Conservation (phyloP, 2,797 vertebrate genomes). For the Lindbergichthys nudifrons region DNA sequence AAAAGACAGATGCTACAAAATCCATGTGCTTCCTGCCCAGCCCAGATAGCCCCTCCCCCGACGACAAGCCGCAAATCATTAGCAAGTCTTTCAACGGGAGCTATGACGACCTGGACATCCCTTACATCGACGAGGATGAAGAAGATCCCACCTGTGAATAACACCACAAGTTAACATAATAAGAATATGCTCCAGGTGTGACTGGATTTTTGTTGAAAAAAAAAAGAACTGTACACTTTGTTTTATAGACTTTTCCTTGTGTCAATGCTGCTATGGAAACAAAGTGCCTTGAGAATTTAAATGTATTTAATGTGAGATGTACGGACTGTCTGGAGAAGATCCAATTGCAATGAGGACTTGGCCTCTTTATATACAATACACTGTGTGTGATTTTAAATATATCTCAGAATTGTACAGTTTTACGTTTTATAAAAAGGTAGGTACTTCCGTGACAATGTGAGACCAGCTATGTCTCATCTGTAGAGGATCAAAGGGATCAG, state of each 20-base stretch:
- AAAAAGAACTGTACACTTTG: constrained; percentile 52
- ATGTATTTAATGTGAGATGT: constrained; percentile 49
- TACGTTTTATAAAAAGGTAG: constrained; percentile 37
- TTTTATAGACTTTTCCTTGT: constrained; percentile 48
- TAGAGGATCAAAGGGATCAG: background rate
- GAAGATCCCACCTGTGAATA: constrained; percentile 53
- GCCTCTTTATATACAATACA: constrained; percentile 18
- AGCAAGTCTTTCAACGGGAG: constrained; percentile 78
- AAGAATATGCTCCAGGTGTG: constrained; percentile 26
- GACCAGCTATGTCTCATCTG: constrained; percentile 12
- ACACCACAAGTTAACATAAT: constrained; percentile 13
- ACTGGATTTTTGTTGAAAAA: constrained; percentile 3
- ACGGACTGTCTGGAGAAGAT: constrained; percentile 33
- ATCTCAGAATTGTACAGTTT: constrained; percentile 42
- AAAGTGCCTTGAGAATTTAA: constrained; percentile 31
- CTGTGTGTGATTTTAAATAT: constrained; percentile 41
- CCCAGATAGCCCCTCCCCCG: constrained; percentile 40
- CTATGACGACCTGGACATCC: constrained; percentile 87
- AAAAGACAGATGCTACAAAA: constrained; percentile 77
- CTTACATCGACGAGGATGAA: constrained; percentile 85
- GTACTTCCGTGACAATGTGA: constrained; percentile 24
- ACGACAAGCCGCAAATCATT: constrained; percentile 39
- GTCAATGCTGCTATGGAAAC: constrained; percentile 67
- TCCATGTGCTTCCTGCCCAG: constrained; percentile 76
- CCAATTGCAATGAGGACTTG: constrained; percentile 14